Evolutionary conservation across 2,888 invertebrate genomes (phyloP).

Genomic region (Scrobipalpa costella): DNA sequence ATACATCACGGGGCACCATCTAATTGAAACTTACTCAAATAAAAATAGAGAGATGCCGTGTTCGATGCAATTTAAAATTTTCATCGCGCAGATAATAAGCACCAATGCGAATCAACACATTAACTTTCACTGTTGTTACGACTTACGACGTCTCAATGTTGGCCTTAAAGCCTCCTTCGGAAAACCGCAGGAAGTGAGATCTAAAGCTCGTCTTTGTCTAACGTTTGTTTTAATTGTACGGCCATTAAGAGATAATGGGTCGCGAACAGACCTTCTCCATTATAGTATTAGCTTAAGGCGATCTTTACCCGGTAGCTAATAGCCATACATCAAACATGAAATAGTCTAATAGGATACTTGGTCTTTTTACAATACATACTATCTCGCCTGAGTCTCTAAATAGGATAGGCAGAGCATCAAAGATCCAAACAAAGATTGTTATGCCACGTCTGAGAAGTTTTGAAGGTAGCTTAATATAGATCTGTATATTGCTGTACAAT

Average conservation of each 20-base stretch:
- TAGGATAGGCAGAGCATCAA: too few relatives aligned
- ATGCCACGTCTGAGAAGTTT: too few relatives aligned
- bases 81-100: slow-evolving; percentile 71
- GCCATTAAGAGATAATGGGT: slow-evolving; percentile 44
- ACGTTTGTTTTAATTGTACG: slow-evolving; percentile 50
- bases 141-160: slow-evolving; percentile 51
- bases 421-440: too few relatives aligned
- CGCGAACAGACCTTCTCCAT: slow-evolving; percentile 40
- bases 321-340: neutral
- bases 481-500: too few relatives aligned
- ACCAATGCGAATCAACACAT: slow-evolving; percentile 65
- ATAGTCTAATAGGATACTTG: neutral
- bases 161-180: slow-evolving; percentile 73
- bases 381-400: too few relatives aligned
- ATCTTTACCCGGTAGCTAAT: slow-evolving; percentile 15
- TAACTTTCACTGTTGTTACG: slow-evolving; percentile 72
- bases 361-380: too few relatives aligned
- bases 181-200: slow-evolving; percentile 69
- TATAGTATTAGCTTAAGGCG: slow-evolving; percentile 20
- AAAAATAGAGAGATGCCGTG: slow-evolving; percentile 66
- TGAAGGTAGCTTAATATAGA: too few relatives aligned
- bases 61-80: slow-evolving; percentile 73
- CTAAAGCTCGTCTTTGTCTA: slow-evolving; percentile 45
- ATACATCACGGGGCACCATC: slow-evolving; percentile 56
- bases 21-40: slow-evolving; percentile 74